Percentiles rank a stretch among this genome's conserved stretches.
These are phyloP conservation scores for Pelagia noctiluca DNA, from an alignment of 30 jellyfish, hydroid and myxozoan genomes.

Conservation along the genomic window DNA sequence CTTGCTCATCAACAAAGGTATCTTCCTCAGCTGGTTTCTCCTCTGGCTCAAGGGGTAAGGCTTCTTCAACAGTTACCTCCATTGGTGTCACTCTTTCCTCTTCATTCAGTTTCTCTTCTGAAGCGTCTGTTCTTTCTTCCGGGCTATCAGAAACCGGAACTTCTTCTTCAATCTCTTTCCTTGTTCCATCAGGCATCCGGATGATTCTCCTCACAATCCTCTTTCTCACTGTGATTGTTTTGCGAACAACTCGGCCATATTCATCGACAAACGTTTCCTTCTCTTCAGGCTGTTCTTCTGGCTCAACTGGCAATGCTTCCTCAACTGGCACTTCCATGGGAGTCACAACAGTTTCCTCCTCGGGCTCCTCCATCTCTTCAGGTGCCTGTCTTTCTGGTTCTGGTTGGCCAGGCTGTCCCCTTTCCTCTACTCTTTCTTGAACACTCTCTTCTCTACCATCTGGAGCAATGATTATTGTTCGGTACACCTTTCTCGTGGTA, in stretches of 20 bases:
- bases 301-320: constrained; percentile 37
- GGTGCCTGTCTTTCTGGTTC: constrained; percentile 39
- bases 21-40: background rate
- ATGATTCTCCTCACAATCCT: background rate
- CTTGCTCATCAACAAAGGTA: constrained; percentile 56
- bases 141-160: constrained; percentile 19
- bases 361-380: constrained; percentile 22
- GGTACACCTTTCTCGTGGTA: constrained; percentile 82
- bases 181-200: background rate
- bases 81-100: constrained; percentile 38
- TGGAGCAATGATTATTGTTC: constrained; percentile 49
- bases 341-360: background rate
- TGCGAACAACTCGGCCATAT: background rate
- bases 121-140: constrained; percentile 11
- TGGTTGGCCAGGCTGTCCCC: constrained; percentile 39
- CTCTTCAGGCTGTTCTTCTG: constrained; percentile 15
- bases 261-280: background rate
- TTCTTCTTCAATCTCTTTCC: background rate
- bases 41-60: constrained; percentile 45
- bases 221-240: background rate
- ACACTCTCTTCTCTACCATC: constrained; percentile 48
- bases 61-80: constrained; percentile 38
- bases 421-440: constrained; percentile 40
- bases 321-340: background rate
- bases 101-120: background rate